phyloP scores from a whole-genome alignment of 1,140 invertebrate genomes.

The Orius insidiosus region DNA sequence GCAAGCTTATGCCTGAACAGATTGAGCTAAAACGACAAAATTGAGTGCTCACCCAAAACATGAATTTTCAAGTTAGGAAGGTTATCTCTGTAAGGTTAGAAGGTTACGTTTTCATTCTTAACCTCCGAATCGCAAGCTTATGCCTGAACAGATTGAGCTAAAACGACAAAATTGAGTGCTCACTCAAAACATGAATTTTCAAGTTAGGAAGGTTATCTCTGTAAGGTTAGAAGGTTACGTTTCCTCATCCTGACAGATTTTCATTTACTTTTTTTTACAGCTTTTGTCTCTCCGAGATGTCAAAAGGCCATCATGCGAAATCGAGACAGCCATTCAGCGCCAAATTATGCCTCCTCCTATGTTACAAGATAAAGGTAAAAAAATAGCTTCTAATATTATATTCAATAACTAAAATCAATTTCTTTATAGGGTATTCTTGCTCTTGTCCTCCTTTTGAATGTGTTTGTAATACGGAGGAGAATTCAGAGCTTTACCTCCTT shows the following conservation, averaged over 20 bases:
- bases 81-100: too few species aligned
- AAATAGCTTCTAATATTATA: background rate
- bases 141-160: too few species aligned
- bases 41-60: too few species aligned
- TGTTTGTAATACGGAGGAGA: constrained; percentile 25
- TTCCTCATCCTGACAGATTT: background rate
- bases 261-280: constrained; percentile 28
- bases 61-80: too few species aligned
- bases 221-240: too few species aligned
- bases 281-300: constrained; percentile 34
- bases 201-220: too few species aligned
- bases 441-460: constrained; percentile 48
- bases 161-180: too few species aligned
- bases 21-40: too few species aligned
- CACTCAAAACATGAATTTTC: too few species aligned
- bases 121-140: too few species aligned
- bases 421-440: constrained; percentile 36
- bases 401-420: constrained; percentile 1
- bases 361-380: constrained; percentile 2
- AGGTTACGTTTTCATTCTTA: too few species aligned
- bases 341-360: constrained; percentile 29
- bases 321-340: constrained; percentile 21
- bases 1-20: too few species aligned
- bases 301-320: constrained; percentile 27
- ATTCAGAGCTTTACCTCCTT: background rate